Conservation (phyloP, 2,113 vertebrate genomes). For the Tringa solitaria region DNA sequence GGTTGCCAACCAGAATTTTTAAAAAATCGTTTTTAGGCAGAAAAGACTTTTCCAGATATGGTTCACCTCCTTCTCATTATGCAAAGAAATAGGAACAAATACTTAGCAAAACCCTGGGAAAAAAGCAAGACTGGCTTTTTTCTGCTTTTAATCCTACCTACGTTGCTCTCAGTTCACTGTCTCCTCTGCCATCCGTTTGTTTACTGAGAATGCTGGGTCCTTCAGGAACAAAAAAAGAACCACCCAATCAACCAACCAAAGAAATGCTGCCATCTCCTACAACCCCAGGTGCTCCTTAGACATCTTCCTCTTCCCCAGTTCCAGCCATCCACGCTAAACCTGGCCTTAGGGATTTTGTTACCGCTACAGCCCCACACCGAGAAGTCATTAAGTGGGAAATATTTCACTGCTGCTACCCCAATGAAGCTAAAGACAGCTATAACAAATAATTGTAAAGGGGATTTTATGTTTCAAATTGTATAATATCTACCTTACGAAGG, state of each 20-base stretch:
- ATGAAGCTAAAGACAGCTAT: conserved; percentile 46
- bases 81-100: neutral
- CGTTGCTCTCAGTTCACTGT: neutral
- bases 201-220: neutral
- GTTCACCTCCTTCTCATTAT: neutral
- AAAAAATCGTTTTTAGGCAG: neutral
- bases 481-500: conserved; percentile 68
- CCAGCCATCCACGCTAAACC: neutral
- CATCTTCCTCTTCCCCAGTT: neutral
- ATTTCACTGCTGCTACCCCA: neutral
- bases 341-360: neutral
- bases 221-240: neutral
- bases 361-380: neutral
- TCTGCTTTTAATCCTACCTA: neutral
- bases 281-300: neutral
- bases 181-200: neutral
- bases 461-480: conserved; percentile 67
- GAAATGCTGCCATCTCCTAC: neutral
- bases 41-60: neutral
- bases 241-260: neutral
- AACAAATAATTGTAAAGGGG: conserved; percentile 62
- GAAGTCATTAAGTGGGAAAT: neutral
- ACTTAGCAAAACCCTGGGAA: neutral
- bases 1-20: neutral
- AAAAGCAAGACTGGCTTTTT: neutral